A percentile compares a stretch with the other conserved stretches of the same genome.
Evolutionary conservation across 2,113 vertebrate species (phyloP).

Genomic region (Anolis sagrei): DNA sequence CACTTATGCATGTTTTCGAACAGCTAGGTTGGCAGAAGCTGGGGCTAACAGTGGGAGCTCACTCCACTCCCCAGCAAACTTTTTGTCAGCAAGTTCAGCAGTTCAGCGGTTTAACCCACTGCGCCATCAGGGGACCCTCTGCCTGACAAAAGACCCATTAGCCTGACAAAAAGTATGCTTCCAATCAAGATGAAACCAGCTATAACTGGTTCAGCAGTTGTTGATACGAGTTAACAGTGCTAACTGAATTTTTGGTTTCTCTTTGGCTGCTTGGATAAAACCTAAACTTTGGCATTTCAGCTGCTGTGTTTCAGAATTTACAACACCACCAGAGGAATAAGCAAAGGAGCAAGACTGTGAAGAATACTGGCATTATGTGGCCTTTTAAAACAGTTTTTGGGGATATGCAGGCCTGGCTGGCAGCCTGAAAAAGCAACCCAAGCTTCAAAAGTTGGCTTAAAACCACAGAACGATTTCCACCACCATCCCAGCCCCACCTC

Average conservation of each 20-base stretch:
- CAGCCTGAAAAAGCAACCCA: neutral
- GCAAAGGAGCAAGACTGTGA: neutral
- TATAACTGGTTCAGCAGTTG: neutral
- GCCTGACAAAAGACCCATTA: no score
- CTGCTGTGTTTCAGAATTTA: no score
- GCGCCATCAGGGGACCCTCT: no score
- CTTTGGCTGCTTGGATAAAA: no score
- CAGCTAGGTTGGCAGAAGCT: no score
- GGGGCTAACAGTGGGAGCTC: no score
- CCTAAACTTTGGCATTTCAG: no score
- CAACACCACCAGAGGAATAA: neutral
- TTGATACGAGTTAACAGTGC: neutral
- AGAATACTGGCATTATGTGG: neutral
- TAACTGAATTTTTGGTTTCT: neutral
- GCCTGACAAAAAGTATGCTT: neutral
- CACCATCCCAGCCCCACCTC: neutral
- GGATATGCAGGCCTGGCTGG: neutral
- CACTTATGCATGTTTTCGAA: no score
- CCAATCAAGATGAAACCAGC: neutral
- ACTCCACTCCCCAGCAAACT: no score
- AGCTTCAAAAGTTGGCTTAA: slow-evolving; percentile 2
- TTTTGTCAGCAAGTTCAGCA: no score
- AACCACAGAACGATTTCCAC: slow-evolving; percentile 16
- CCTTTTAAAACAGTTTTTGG: neutral
- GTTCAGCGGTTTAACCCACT: no score